Conservation (phyloP, 2,797 vertebrate genomes). For the Botia kubotai region DNA sequence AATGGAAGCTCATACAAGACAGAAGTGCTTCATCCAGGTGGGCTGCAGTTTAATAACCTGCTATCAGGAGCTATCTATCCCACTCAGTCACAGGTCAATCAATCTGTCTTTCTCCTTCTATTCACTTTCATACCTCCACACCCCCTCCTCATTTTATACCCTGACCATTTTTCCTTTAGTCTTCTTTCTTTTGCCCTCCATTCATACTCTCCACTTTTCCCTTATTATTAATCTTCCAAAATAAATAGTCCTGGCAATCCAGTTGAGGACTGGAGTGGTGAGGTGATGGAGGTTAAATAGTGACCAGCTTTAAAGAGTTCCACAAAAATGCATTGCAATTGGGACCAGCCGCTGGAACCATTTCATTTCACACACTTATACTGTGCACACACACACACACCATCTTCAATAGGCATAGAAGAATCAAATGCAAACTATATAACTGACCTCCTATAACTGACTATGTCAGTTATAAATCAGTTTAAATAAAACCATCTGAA, state of each 20-base stretch:
- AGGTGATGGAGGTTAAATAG: no score
- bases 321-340: no score
- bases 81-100: background rate
- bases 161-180: background rate
- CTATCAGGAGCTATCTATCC: background rate
- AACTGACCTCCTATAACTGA: no score
- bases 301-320: background rate
- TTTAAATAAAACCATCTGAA: no score
- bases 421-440: no score
- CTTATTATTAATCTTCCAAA: background rate
- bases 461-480: no score
- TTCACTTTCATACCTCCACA: background rate
- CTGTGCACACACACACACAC: no score
- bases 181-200: no score
- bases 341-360: no score
- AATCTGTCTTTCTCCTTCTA: background rate
- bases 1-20: background rate
- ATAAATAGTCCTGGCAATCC: background rate
- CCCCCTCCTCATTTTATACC: background rate
- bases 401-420: no score
- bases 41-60: background rate
- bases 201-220: background rate
- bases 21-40: background rate
- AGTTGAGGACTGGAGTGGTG: background rate
- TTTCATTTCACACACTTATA: no score